phyloP scores from a whole-genome alignment of 2,113 vertebrate genomes.

The Brachyistius frenatus region DNA sequence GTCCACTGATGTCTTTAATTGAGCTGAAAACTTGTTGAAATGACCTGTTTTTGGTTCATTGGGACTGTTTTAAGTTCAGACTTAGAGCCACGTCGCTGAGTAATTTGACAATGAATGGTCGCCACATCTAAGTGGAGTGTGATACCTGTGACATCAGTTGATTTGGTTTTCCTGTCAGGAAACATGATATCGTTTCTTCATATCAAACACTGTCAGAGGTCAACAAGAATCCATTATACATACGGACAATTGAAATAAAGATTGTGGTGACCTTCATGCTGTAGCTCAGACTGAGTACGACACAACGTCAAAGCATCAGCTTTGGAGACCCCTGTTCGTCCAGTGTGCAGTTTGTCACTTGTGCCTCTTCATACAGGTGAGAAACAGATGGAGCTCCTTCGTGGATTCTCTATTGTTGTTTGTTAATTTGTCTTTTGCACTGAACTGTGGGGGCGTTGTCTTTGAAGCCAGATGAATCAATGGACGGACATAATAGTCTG shows the following conservation, averaged over 20 bases:
- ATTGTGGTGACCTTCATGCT: neutral
- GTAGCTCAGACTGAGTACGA: neutral
- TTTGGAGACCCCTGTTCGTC: neutral
- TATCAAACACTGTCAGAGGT: neutral
- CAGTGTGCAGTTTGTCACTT: neutral
- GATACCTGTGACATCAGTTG: neutral
- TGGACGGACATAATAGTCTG: conserved; percentile 33
- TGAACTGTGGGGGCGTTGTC: neutral
- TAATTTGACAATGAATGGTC: neutral
- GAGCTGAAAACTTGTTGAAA: neutral
- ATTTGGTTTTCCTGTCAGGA: neutral
- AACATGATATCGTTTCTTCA: neutral
- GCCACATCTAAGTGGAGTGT: conserved; percentile 10
- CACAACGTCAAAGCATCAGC: neutral
- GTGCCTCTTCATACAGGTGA: neutral
- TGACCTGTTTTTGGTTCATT: neutral
- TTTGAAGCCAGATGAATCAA: conserved; percentile 57
- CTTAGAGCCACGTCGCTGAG: neutral
- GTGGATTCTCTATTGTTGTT: neutral
- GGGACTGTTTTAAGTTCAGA: neutral
- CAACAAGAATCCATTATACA: conserved; percentile 8
- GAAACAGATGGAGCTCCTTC: neutral
- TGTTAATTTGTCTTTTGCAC: neutral
- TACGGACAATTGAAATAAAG: neutral
- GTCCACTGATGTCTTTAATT: too few species aligned